phyloP scores from a whole-genome alignment of 2,888 invertebrate genomes.

The Drosophila lacicola region DNA sequence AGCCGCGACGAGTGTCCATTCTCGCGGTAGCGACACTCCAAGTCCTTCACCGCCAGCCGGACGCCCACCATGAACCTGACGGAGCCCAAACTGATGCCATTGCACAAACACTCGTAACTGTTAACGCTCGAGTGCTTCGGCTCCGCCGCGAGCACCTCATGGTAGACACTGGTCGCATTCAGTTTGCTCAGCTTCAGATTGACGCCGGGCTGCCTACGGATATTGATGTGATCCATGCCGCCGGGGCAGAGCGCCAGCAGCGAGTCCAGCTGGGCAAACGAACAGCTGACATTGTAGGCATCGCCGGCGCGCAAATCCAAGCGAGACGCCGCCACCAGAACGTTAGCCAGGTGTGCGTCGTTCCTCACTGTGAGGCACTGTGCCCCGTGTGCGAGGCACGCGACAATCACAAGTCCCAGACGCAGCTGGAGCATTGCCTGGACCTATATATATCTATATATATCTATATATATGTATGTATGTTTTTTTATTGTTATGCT shows the following conservation, averaged over 20 bases:
- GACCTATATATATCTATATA: too few species aligned
- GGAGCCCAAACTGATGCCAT: fast-evolving
- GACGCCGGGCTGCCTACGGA: fast-evolving
- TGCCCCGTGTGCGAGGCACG: background rate
- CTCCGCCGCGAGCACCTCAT: background rate
- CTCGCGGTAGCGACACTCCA: background rate
- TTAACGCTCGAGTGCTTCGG: background rate
- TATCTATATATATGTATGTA: background rate
- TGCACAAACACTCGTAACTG: conserved; percentile 14
- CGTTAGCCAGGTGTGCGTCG: fast-evolving
- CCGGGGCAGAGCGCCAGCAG: background rate
- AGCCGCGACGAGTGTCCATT: fast-evolving
- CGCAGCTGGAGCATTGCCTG: too few species aligned
- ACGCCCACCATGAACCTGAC: conserved; percentile 15
- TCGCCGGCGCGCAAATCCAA: conserved; percentile 12
- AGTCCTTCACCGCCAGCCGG: background rate
- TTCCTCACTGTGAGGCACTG: background rate
- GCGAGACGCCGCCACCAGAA: background rate
- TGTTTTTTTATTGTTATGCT: background rate
- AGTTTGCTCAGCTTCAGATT: background rate
- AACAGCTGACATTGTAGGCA: conserved; percentile 34
- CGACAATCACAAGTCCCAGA: too few species aligned
- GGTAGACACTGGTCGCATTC: conserved; percentile 1
- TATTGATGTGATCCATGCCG: background rate
- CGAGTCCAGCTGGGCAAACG: background rate